Percentiles rank a stretch among this genome's conserved stretches.
These are phyloP conservation scores for Plutella xylostella DNA, from an alignment of 2,888 invertebrate species.

Conservation along the genomic window DNA sequence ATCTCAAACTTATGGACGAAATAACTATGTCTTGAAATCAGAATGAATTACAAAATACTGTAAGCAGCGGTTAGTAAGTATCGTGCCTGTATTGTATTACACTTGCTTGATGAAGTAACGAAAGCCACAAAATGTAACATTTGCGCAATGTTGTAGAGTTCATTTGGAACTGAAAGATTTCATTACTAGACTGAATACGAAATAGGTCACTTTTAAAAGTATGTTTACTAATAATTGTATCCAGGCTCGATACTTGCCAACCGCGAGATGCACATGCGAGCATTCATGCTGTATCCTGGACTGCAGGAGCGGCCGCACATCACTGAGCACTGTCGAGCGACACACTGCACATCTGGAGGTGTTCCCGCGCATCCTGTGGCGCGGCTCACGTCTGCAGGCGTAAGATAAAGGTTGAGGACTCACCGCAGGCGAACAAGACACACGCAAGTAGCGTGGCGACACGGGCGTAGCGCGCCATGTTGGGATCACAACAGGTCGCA, in stretches of 20 bases:
- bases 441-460: conserved; percentile 69
- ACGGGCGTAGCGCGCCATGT: conserved; percentile 71
- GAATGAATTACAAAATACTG: too few relatives aligned
- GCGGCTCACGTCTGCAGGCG: conserved; percentile 54
- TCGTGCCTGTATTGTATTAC: background rate
- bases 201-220: background rate
- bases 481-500: conserved; percentile 71
- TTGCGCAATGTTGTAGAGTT: background rate
- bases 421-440: conserved; percentile 68
- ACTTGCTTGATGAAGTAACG: conserved; percentile 18
- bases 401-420: conserved; percentile 66
- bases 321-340: conserved; percentile 19
- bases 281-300: conserved; percentile 41
- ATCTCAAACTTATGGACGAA: too few relatives aligned
- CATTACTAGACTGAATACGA: background rate
- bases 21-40: too few relatives aligned
- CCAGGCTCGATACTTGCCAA: conserved; percentile 34
- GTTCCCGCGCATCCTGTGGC: conserved; percentile 50
- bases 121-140: conserved; percentile 11
- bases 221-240: conserved; percentile 14
- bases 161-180: too few relatives aligned
- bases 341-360: conserved; percentile 7
- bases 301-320: conserved; percentile 26
- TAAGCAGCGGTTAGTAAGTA: conserved; percentile 4
- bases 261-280: background rate